phyloP scores from a whole-genome alignment of 2,113 vertebrate genomes.

The Anguilla japonica region DNA sequence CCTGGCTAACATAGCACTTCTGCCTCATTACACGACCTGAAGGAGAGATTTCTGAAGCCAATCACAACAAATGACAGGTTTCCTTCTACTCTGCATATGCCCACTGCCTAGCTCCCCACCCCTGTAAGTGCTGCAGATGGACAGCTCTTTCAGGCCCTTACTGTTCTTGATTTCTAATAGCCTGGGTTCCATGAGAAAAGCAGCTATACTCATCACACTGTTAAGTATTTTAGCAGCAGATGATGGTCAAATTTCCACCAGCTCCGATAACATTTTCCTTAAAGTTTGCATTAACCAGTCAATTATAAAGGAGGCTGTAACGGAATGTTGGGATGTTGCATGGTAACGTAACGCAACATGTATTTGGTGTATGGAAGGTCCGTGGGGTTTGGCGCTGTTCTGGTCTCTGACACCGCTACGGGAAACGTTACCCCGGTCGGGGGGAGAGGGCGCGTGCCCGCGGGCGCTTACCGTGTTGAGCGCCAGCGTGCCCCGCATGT shows the following conservation, averaged over 20 bases:
- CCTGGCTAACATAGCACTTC: not conserved
- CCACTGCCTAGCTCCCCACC: not conserved
- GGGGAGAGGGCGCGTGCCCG: too few species aligned
- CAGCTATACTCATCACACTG: not conserved
- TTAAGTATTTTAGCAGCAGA: not conserved
- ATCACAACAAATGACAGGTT: not conserved
- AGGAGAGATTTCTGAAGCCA: not conserved
- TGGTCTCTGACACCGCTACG: constrained; percentile 47
- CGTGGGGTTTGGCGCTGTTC: constrained; percentile 82
- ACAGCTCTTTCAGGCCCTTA: not conserved
- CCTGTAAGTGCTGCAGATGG: not conserved
- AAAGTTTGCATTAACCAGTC: too few species aligned
- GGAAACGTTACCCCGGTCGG: too few species aligned
- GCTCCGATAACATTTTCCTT: too few species aligned
- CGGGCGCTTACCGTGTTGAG: constrained; percentile 79
- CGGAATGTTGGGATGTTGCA: too few species aligned
- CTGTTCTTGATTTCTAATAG: not conserved
- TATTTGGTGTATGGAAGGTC: constrained; percentile 37
- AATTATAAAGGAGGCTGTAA: too few species aligned
- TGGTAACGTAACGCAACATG: too few species aligned
- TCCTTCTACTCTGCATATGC: not conserved
- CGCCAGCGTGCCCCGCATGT: constrained; percentile 85
- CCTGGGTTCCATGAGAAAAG: too few species aligned
- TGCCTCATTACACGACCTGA: not conserved
- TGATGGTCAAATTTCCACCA: too few species aligned